Evolutionary conservation across 2,113 vertebrate species (phyloP).

Genomic region (Macrotis lagotis): DNA sequence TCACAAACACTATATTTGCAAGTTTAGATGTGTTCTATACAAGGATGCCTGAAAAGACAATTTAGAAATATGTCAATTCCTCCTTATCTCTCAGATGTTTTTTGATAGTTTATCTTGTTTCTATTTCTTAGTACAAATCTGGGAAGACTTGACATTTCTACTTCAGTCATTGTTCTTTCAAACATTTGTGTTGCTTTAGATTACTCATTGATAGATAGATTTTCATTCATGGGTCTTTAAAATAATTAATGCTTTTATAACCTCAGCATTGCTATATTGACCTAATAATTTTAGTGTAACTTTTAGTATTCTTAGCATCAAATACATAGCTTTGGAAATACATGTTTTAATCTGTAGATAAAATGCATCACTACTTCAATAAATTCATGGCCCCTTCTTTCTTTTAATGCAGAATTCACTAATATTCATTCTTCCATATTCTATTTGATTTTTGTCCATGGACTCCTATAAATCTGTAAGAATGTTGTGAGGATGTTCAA

Average conservation of each 20-base stretch:
- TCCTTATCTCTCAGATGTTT: neutral
- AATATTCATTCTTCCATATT: neutral
- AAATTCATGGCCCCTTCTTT: neutral
- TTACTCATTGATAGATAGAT: neutral
- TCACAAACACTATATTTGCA: neutral
- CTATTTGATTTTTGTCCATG: neutral
- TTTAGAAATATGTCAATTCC: neutral
- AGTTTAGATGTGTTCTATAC: neutral
- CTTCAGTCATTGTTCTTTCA: neutral
- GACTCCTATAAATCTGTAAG: neutral
- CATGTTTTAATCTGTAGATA: neutral
- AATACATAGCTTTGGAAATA: neutral
- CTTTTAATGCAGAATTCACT: neutral
- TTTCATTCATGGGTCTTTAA: neutral
- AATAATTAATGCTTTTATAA: neutral
- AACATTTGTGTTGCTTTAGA: constrained; percentile 8
- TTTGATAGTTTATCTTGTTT: constrained; percentile 1
- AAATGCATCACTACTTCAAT: neutral
- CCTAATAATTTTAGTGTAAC: neutral
- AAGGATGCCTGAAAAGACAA: constrained; percentile 19
- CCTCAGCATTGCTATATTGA: neutral
- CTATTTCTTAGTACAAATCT: neutral
- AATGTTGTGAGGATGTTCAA: neutral
- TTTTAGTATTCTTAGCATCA: neutral
- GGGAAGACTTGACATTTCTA: neutral